Conservation (phyloP, 2,113 vertebrate species). For the Pyrgilauda ruficollis region DNA sequence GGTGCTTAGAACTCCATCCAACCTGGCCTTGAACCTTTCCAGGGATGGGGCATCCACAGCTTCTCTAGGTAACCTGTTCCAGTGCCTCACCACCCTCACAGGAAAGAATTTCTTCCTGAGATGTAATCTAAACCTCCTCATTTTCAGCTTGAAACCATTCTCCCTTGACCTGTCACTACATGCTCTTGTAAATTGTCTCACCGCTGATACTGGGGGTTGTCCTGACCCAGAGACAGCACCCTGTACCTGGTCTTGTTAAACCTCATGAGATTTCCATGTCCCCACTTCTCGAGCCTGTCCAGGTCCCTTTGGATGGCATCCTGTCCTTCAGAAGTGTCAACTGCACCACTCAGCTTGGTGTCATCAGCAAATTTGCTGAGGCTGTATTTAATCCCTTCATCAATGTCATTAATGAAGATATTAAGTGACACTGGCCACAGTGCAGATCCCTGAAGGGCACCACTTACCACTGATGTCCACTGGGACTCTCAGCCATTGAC, state of each 20-base stretch:
- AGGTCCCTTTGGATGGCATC: neutral
- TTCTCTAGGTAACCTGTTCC: neutral
- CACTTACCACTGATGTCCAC: neutral
- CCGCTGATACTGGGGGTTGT: accelerated
- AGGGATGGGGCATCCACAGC: neutral
- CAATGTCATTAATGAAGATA: neutral
- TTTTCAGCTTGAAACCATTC: neutral
- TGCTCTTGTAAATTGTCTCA: neutral
- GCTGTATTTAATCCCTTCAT: neutral
- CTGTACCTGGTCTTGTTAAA: neutral
- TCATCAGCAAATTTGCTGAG: neutral
- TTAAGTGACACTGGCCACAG: neutral
- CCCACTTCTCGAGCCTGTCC: neutral
- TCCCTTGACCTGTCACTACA: neutral
- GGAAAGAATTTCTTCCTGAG: neutral
- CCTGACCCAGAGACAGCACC: accelerated
- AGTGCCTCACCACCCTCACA: neutral
- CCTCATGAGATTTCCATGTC: accelerated
- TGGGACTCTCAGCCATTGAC: neutral
- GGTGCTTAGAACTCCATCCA: neutral
- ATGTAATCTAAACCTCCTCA: neutral
- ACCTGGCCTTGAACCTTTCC: neutral
- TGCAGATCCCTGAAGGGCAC: neutral
- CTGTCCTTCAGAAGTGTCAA: neutral
- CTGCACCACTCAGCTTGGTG: neutral